Evolutionary conservation across 2,888 invertebrate species (phyloP).

Genomic region (Drosophila incognita): DNA sequence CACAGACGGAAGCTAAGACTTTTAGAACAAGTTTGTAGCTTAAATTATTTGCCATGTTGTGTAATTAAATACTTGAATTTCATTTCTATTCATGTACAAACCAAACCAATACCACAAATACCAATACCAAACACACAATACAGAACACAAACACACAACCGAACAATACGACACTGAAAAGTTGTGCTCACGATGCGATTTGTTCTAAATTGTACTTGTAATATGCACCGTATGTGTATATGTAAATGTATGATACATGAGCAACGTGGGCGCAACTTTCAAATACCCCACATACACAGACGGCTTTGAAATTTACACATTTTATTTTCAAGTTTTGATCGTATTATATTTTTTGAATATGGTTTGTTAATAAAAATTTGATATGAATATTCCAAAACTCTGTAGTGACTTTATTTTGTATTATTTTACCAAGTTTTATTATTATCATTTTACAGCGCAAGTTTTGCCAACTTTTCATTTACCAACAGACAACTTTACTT

Average conservation of each 20-base stretch:
- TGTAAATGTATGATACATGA: neutral
- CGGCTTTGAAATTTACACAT: constrained; percentile 60
- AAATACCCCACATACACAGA: constrained; percentile 51
- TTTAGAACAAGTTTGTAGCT: constrained; percentile 93
- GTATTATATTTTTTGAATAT: constrained; percentile 12
- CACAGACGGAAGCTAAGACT: constrained; percentile 95
- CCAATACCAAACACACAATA: constrained; percentile 30
- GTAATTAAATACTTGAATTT: constrained; percentile 84
- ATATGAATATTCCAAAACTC: constrained; percentile 30
- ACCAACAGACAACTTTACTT: constrained; percentile 5
- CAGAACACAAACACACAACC: constrained; percentile 29
- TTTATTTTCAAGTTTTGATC: constrained; percentile 30
- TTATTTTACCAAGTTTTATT: constrained; percentile 22
- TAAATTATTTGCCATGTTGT: constrained; percentile 85
- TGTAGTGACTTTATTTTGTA: constrained; percentile 11
- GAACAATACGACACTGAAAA: constrained; percentile 44
- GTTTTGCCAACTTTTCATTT: constrained; percentile 7
- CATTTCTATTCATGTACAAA: constrained; percentile 82
- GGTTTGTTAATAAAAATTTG: constrained; percentile 44
- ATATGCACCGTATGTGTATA: neutral
- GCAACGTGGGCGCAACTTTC: constrained; percentile 42
- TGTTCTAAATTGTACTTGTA: neutral
- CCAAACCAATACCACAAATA: constrained; percentile 43
- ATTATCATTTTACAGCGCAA: constrained; percentile 18
- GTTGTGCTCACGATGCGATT: constrained; percentile 42